Conservation (phyloP, 2,888 invertebrate genomes). For the Lypha dubia region DNA sequence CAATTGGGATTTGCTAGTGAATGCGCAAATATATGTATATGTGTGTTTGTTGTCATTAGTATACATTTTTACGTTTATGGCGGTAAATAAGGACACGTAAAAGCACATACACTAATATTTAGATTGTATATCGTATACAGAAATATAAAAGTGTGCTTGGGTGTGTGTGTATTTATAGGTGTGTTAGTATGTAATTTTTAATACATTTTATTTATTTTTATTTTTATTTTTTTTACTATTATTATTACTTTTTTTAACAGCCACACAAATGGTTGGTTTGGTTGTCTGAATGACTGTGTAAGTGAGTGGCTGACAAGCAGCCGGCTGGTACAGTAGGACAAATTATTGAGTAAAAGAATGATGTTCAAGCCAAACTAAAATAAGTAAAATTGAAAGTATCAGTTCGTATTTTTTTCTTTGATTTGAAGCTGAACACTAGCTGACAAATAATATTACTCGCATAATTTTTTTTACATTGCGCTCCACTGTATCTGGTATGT, state of each 20-base stretch:
- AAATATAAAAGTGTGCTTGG: background rate
- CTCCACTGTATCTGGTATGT: background rate
- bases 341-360: background rate
- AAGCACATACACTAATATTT: background rate
- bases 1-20: constrained; percentile 68
- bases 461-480: background rate
- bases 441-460: background rate
- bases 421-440: no score
- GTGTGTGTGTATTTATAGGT: constrained; percentile 4
- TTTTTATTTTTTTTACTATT: constrained; percentile 1
- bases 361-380: no score
- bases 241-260: constrained; percentile 28
- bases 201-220: constrained; percentile 33
- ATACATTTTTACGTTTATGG: constrained; percentile 26
- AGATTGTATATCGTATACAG: background rate
- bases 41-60: no score
- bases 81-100: constrained; percentile 2
- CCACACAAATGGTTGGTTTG: constrained; percentile 39
- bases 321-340: constrained; percentile 7
- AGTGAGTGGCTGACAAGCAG: constrained; percentile 29
- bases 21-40: constrained; percentile 51
- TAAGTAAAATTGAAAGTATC: no score
- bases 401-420: no score
- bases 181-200: constrained; percentile 32
- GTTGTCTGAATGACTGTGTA: constrained; percentile 2